phyloP scores from a whole-genome alignment of 2,113 vertebrate genomes.

The Shinisaurus crocodilurus region DNA sequence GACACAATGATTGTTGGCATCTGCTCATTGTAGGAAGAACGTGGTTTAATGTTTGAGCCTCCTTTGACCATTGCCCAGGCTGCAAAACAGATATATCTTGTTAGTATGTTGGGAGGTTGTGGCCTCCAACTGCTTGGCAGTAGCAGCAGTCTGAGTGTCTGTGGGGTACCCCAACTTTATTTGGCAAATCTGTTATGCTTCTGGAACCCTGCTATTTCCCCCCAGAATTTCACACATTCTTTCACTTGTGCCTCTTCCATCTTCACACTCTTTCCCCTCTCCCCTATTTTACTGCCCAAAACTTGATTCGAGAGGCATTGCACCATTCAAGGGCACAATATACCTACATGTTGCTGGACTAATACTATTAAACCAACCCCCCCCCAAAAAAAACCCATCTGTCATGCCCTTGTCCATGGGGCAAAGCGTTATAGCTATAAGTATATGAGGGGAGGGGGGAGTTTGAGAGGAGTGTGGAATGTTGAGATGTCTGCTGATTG shows the following conservation, averaged over 20 bases:
- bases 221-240: background rate
- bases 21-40: slow-evolving; percentile 83
- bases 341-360: background rate
- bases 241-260: background rate
- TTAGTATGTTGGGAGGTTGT: slow-evolving; percentile 37
- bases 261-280: background rate
- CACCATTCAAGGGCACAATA: background rate
- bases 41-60: slow-evolving; percentile 85
- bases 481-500: too few species aligned
- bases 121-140: too few species aligned
- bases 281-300: too few species aligned
- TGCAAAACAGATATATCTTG: slow-evolving; percentile 66
- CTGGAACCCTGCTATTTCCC: background rate
- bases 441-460: too few species aligned
- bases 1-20: slow-evolving; percentile 91
- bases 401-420: too few species aligned
- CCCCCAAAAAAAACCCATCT: background rate
- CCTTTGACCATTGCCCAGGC: slow-evolving; percentile 92
- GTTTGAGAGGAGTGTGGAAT: too few species aligned
- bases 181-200: background rate
- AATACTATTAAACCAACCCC: background rate
- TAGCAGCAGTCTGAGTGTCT: background rate
- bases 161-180: background rate
- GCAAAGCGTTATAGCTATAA: too few species aligned
- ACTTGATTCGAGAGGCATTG: too few species aligned